Percentiles rank a stretch among this genome's conserved stretches.
Evolutionary conservation across 92 coral and sea anemone genomes (phyloP).

Genomic region (Phymanthus crucifer): DNA sequence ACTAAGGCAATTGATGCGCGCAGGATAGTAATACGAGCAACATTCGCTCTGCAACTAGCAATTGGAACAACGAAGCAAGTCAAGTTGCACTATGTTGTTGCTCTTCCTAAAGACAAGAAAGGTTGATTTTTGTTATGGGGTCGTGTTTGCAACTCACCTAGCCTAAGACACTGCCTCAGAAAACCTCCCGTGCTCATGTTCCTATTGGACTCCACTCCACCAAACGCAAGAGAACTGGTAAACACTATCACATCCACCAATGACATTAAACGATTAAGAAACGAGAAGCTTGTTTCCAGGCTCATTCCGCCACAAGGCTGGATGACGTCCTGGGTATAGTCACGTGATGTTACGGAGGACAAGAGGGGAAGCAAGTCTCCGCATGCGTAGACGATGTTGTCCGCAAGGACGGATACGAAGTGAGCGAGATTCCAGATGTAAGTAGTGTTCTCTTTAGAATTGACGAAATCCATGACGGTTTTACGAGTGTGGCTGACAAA

Average conservation of each 20-base stretch:
- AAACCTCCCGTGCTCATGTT: slow-evolving; percentile 96
- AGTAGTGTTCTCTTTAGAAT: slow-evolving; percentile 88
- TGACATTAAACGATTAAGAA: slow-evolving; percentile 92
- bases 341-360: slow-evolving; percentile 98
- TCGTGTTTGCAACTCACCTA: slow-evolving; percentile 61
- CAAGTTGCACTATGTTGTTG: too few relatives aligned
- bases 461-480: slow-evolving; percentile 97
- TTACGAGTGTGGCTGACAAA: slow-evolving; percentile 88
- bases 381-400: slow-evolving; percentile 95
- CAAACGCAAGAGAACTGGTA: slow-evolving; percentile 94
- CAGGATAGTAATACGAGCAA: too few relatives aligned
- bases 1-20: too few relatives aligned
- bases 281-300: slow-evolving; percentile 98
- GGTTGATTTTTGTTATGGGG: too few relatives aligned
- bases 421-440: slow-evolving; percentile 97
- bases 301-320: slow-evolving; percentile 99
- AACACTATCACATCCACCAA: slow-evolving; percentile 96
- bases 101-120: too few relatives aligned
- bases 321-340: slow-evolving; percentile 97
- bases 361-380: slow-evolving; percentile 96
- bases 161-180: slow-evolving; percentile 90
- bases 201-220: slow-evolving; percentile 92
- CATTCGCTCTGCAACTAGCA: too few relatives aligned
- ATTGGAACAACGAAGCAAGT: too few relatives aligned
- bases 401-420: slow-evolving; percentile 93